Evolutionary conservation across 2,797 vertebrate genomes (phyloP), one percentile per base, ranked within the genome.

Genomic region (Pelodytes ibericus): DNA sequence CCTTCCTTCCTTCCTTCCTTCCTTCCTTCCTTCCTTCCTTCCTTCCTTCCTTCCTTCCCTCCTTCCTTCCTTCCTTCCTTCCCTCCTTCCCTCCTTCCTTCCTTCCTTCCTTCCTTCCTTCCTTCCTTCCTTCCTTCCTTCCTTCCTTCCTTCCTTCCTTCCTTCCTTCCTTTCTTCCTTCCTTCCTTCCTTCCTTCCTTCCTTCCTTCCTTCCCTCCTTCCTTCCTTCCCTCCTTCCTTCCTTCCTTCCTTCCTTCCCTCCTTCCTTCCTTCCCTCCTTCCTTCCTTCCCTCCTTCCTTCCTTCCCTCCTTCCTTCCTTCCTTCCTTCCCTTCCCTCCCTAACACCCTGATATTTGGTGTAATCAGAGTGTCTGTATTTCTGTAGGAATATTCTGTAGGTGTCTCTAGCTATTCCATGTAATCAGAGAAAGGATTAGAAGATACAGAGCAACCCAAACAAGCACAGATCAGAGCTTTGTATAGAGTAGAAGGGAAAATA

Each of bases 1-100:
- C 47, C 8, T 51, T 51, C 47, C 47, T 51, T 51, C 47, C 47
- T 51, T 8, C 47, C 47, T 51, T 51, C 47, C 47, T 51, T 51
- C 47, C 47, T 20, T 51, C 47, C 20, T 51, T 51, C 47, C 47
- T 20, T 51, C 47, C 47, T 51, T 51, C 47, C 8, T 51, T 51
- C 47, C 47, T 51, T 51, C 47, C 47, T 51, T 8, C 47, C 47
- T 51, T 51, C 47, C 20, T 51, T 51, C 47, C 47, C 16, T 51
- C 47, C 20, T 51, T 51, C 47, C 47, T 20, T 51, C 47, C 47
- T 51, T 51, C 47, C 8, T 51, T 51, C 47, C 47, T 51, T 51
- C 47, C 47, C 16, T 8, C 47, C 47, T 51, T 51, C 47, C 20
- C 16, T 51, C 47, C 47, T 20, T 51, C 47, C 20, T 51, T 51